A percentile compares a stretch with the other conserved stretches of the same genome.
Evolutionary conservation across 2,113 vertebrate genomes (phyloP).

Genomic region (Trematocara macrostoma): DNA sequence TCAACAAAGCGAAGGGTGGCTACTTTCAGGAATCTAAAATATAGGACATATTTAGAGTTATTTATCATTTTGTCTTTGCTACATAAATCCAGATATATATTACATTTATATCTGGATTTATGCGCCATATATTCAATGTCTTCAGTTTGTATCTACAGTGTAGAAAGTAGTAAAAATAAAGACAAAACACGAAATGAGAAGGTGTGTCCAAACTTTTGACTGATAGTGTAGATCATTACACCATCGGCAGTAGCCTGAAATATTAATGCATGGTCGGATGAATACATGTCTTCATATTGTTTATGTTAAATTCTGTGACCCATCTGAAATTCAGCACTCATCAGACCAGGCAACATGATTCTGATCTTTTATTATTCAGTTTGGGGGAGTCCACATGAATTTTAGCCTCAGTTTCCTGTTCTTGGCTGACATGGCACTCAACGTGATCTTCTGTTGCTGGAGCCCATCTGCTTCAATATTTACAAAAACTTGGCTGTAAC

Average conservation of each 20-base stretch:
- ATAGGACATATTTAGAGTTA: neutral
- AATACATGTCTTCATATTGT: neutral
- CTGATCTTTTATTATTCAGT: rapidly evolving
- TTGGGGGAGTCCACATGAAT: neutral
- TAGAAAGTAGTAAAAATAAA: neutral
- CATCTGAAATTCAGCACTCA: neutral
- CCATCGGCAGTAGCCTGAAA: neutral
- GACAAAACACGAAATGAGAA: neutral
- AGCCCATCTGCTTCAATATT: neutral
- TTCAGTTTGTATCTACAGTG: neutral
- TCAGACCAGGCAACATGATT: neutral
- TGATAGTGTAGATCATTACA: neutral
- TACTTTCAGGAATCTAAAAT: neutral
- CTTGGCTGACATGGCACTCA: neutral
- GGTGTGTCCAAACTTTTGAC: neutral
- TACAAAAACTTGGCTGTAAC: neutral
- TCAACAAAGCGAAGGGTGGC: neutral
- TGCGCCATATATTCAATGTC: neutral
- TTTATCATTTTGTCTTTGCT: neutral
- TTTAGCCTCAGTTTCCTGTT: neutral
- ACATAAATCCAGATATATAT: neutral
- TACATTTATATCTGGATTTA: neutral
- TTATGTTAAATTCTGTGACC: neutral
- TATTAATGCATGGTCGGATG: neutral
- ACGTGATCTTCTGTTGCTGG: neutral